Evolutionary conservation across 2,113 vertebrate genomes (phyloP).

Genomic region (Channa maculata): DNA sequence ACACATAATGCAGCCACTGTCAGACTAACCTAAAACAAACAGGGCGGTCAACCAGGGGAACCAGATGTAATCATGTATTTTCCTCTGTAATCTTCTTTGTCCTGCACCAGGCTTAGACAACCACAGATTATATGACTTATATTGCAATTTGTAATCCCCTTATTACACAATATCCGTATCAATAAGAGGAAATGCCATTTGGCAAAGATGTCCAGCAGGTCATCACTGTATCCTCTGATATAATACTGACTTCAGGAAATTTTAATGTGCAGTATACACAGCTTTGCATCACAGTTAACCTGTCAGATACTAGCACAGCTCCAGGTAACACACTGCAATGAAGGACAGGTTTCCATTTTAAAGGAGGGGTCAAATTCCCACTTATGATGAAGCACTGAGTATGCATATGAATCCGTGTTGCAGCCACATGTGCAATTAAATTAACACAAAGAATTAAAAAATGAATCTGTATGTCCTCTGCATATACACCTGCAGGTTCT

Average conservation of each 20-base stretch:
- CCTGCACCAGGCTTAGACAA: constrained; percentile 33
- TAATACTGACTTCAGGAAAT: background rate
- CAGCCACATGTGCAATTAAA: background rate
- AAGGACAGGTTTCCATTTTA: background rate
- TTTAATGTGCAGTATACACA: background rate
- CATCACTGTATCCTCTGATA: background rate
- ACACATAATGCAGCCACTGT: constrained; percentile 18
- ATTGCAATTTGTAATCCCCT: constrained; percentile 55
- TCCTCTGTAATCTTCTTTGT: constrained; percentile 61
- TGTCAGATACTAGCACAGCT: background rate
- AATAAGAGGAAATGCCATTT: constrained; percentile 42
- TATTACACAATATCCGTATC: constrained; percentile 38
- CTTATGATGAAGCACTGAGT: background rate
- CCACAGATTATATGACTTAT: constrained; percentile 45
- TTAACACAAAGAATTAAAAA: background rate
- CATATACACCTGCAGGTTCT: too few species aligned
- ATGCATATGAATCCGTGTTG: background rate
- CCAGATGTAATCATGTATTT: constrained; percentile 37
- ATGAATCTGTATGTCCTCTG: too few species aligned
- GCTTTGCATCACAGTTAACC: constrained; percentile 13
- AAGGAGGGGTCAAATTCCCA: constrained; percentile 13
- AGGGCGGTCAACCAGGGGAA: background rate
- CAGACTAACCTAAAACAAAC: constrained; percentile 11
- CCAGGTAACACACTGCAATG: background rate
- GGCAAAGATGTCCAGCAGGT: constrained; percentile 1